Base-by-base conservation (phyloP, 2,888 invertebrate genomes). In the Cenopis cana region DNA sequence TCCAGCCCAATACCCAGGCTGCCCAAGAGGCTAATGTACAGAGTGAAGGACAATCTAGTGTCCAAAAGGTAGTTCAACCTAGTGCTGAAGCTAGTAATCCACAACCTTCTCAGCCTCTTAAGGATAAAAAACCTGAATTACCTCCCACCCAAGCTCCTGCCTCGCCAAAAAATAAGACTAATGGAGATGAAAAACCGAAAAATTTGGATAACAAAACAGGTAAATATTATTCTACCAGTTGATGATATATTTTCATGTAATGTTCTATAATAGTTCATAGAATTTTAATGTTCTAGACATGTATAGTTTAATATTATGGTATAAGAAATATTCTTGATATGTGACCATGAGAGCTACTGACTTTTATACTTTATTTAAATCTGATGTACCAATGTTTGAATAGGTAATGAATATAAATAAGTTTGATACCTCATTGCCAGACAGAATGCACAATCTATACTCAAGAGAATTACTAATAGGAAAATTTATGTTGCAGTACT, bases 101-200 rank as follows among this genome's bases (percentile, higher is more conserved):
- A 38, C 65, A 64, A 49, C n/a, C 38, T 3, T 12, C 50, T 1
- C 67, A 64, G 10, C 20, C 59, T 50, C 83, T 76, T 38, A 84
- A 36, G 6, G n/a, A 52, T 52, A 50, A 36, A 17, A 10, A 24
- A 12, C 3, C 49, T 8, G 38, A 36, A n/a, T 14, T 2, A 14
- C 18, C n/a, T 1, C 29, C 50, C 33, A 36, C n/a, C 5, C 20
- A 18, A 36, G 14, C 17, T 18, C 14, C 14, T 54, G 38, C 20
- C 11, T 0, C 64, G 11, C 52, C 20, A 24, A 54, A 54, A 8
- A 18, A 24, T 14, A 38, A 20, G n/a, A 36, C 20, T 20, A 54
- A 64, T 9, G 52, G 33, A 38, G 36, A 11, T 20, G 38, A 54
- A 24, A 52, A 52, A 62, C 33, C 50, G 8, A 8, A 0, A 38